Percentiles rank a stretch among this genome's conserved stretches.
phyloP scores from a whole-genome alignment of 2,113 vertebrate genomes.

The Psittacula cyanocephala region DNA sequence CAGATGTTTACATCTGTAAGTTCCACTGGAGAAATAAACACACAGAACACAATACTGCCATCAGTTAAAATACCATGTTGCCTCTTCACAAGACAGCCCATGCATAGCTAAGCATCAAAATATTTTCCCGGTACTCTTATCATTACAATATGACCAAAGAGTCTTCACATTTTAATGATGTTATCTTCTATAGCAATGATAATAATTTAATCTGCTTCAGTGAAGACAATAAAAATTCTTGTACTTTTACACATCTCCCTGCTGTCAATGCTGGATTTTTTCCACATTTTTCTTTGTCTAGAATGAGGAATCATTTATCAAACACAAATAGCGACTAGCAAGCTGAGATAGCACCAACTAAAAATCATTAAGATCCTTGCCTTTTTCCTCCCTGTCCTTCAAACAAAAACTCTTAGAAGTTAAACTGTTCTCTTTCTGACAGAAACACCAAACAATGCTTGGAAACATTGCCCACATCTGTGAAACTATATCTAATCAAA shows the following conservation, averaged over 20 bases:
- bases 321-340: background rate
- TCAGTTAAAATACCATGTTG: background rate
- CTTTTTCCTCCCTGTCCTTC: background rate
- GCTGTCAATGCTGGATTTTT: background rate
- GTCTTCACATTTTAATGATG: conserved; percentile 17
- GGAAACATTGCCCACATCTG: conserved; percentile 22
- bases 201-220: conserved; percentile 34
- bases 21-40: conserved; percentile 27
- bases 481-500: conserved; percentile 56
- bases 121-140: background rate
- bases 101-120: conserved; percentile 24
- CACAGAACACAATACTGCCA: background rate
- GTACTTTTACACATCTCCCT: background rate
- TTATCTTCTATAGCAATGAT: background rate
- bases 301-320: background rate
- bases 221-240: conserved; percentile 12
- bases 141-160: background rate
- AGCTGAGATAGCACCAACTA: background rate
- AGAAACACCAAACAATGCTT: background rate
- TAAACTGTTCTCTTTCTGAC: background rate
- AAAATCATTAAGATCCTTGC: background rate
- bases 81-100: background rate
- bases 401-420: background rate
- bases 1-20: background rate
- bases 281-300: background rate